Base-by-base conservation (phyloP, 2,113 vertebrate genomes). In the Larimichthys crocea region DNA sequence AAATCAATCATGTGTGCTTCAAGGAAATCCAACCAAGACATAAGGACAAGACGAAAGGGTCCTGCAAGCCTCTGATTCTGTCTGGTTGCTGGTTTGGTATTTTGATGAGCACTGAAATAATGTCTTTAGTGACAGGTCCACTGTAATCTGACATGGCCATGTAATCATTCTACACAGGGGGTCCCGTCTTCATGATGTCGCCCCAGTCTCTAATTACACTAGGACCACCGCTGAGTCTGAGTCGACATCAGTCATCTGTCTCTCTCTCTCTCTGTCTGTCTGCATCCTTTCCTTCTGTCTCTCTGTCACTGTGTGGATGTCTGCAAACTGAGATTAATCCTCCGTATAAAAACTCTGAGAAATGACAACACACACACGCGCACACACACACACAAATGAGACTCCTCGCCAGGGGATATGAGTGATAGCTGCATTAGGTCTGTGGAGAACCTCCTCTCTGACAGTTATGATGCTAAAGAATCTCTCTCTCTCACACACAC, bases 381-480 rank as follows among this genome's bases (percentile, higher is more conserved):
- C 53, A 66, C 53, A 3, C 20, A 50, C 74, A 64, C 59, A 67
- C 72, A 69, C 31, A 72, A 16, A 87, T 19, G 63, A 76, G 66
- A 52, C 31, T 73, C 49, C 22, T 5, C 69, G 74, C 64, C 86
- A 85, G 76, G 72, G 68, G 76, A 4, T 88, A 84, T 88, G 86
- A 92, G 62, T 74, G 89, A 93, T 93, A 78, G 81, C 65, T 82
- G 77, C 90, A 92, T 92, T 93, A 90, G 70, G 89, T 74, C 82
- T 44, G 79, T 83, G 74, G 74, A 90, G 81, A 85, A 86, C 62
- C 76, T 87, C 66, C 29, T 79, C 67, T 69, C 19, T 91, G 90
- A 92, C 89, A 91, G 81, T 91, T 90, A 92, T 90, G 83, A 93
- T 91, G 83, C 74, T 93, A 92, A 93, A 93, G 50, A 85, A 89